Percentiles rank a stretch among this genome's conserved stretches.
phyloP scores from a whole-genome alignment of 2,888 invertebrate genomes.

The Rhingia campestris region DNA sequence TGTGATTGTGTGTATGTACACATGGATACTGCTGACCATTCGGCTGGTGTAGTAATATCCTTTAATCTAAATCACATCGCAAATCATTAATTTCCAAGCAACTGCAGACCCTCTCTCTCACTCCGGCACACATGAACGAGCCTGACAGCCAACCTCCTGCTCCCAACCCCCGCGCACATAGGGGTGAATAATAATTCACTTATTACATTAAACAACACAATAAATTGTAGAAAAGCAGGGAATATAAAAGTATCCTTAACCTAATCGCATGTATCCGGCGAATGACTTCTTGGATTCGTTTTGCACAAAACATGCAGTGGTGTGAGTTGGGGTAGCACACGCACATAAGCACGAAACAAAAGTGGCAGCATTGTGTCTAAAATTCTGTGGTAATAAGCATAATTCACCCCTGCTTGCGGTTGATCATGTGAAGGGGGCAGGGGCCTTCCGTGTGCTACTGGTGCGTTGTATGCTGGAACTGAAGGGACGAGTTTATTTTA shows the following conservation, averaged over 20 bases:
- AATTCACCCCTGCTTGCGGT: constrained; percentile 53
- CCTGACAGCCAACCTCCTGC: constrained; percentile 5
- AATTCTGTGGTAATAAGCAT: constrained; percentile 73
- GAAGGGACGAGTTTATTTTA: constrained; percentile 64
- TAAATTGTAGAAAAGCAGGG: constrained; percentile 71
- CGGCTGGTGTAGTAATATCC: constrained; percentile 50
- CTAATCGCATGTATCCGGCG: constrained; percentile 82
- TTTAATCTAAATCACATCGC: constrained; percentile 71
- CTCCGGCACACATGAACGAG: constrained; percentile 38
- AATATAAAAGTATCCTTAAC: constrained; percentile 75
- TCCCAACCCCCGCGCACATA: constrained; percentile 2
- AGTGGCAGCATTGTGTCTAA: constrained; percentile 63
- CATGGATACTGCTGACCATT: constrained; percentile 38
- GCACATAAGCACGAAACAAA: constrained; percentile 69
- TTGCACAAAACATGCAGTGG: constrained; percentile 27
- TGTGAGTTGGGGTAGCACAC: constrained; percentile 51
- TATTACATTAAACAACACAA: constrained; percentile 74
- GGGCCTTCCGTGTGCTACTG: too few species aligned
- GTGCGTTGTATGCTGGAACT: background rate
- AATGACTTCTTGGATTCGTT: constrained; percentile 77
- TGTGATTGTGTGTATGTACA: background rate
- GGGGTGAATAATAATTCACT: constrained; percentile 74
- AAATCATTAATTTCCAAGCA: constrained; percentile 64
- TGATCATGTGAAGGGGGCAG: background rate
- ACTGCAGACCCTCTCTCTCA: constrained; percentile 3